Evolutionary conservation across 2,888 invertebrate species (phyloP), one percentile per base, ranked within the genome.

Genomic region (Parascotia fuliginaria): DNA sequence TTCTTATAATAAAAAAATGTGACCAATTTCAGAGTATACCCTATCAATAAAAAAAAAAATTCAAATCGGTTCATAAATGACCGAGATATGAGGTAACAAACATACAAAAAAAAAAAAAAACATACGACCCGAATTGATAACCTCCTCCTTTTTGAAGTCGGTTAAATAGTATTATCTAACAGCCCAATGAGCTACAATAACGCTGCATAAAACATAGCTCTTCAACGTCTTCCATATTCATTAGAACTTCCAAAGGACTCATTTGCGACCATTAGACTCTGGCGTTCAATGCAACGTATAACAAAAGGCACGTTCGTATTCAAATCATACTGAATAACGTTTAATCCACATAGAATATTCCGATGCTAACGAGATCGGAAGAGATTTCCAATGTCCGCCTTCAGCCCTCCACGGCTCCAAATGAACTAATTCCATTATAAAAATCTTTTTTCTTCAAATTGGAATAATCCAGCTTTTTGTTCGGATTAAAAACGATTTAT

Each of bases 401-500:
- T 13, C 34, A 36, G 47, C 34, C 53, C 52, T 60, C 51, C 44
- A 58, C 53, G 48, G 42, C 56, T 56, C 41, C 32, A 68, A 67
- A 65, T 65, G 63, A 65, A 70, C 72, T 69, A 73, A 77, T 66
- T 73, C 67, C 70, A 74, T 77, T 75, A 70, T 59, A 51, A 65
- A 71, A 71, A 65, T 72, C 66, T 72, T 72, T 69, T 67, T 60
- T 53, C 53, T 40, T 46, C 51, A 64, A 60, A 70, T 66, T 65
- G 59, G 53, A 68, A 70, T 75, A 70, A 76, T 70, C 65, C 50
- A 58, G 63, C 72, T 68, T 66, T 75, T 76, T 69, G 66, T 74
- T 60, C 48, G 60, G 71, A 74, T 75, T 77, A 73, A 75, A 78
- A 78, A 64, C 70, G 65, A 75, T 77, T 77, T 77, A 69, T 73